phyloP scores from a whole-genome alignment of 2,113 vertebrate genomes.

The Agapornis roseicollis region DNA sequence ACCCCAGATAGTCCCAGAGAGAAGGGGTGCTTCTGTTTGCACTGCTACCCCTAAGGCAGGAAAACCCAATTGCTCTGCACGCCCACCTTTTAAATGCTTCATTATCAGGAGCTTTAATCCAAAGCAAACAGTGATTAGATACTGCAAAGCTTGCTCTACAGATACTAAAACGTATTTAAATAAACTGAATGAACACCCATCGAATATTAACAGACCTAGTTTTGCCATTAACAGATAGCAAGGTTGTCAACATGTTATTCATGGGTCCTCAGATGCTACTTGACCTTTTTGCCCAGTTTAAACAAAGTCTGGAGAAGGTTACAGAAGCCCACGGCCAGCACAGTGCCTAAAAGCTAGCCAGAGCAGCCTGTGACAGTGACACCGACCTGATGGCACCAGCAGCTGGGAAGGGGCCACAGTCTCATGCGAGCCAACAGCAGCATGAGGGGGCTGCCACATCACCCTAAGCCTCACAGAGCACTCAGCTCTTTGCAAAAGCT shows the following conservation, averaged over 20 bases:
- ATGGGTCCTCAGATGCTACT: conserved; percentile 16
- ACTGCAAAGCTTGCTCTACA: conserved; percentile 32
- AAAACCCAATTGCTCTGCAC: not conserved
- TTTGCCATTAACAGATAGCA: conserved; percentile 62
- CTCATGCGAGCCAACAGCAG: not conserved
- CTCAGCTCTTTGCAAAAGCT: not conserved
- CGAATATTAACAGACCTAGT: conserved; percentile 60
- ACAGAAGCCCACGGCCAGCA: not conserved
- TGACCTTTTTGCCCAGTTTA: conserved; percentile 46
- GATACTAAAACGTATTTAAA: conserved; percentile 61
- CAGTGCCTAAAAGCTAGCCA: not conserved
- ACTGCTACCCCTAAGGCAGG: not conserved
- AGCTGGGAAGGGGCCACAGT: accelerated
- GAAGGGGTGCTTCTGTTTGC: not conserved
- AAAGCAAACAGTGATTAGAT: conserved; percentile 66
- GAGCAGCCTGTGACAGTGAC: not conserved
- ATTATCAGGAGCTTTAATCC: conserved; percentile 54
- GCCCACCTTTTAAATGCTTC: not conserved
- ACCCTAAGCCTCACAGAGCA: not conserved
- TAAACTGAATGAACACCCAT: conserved; percentile 49
- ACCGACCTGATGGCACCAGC: accelerated
- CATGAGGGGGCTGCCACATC: not conserved
- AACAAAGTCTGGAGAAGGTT: conserved; percentile 6
- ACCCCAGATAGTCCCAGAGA: not conserved
- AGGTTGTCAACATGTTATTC: conserved; percentile 61